These are phyloP conservation scores for Myrmophylax atrothorax DNA, from an alignment of 2,113 vertebrate species.

Conservation along the genomic window DNA sequence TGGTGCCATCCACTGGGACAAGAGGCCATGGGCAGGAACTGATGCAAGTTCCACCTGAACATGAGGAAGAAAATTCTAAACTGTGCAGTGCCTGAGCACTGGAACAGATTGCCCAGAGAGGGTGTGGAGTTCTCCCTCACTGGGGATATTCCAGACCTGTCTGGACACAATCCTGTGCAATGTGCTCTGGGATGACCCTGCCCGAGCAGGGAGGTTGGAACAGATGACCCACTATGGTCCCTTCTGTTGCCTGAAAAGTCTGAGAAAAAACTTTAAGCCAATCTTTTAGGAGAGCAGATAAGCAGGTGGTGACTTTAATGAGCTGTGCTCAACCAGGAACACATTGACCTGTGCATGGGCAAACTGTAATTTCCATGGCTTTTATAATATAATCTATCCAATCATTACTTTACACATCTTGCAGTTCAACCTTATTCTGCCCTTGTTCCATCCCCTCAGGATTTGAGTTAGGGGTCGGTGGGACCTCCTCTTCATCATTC, in stretches of 20 bases:
- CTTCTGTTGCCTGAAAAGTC: not conserved
- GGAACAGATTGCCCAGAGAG: not conserved
- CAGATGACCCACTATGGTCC: not conserved
- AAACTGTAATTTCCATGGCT: too few species aligned
- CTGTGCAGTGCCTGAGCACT: not conserved
- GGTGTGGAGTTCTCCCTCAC: not conserved
- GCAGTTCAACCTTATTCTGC: too few species aligned
- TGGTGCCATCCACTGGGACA: accelerated
- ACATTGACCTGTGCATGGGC: too few species aligned
- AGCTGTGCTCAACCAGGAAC: too few species aligned
- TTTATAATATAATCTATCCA: too few species aligned
- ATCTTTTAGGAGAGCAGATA: too few species aligned
- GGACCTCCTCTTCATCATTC: too few species aligned
- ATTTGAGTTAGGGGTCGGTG: too few species aligned
- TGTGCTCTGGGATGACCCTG: not conserved
- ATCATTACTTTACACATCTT: too few species aligned
- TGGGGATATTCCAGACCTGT: not conserved
- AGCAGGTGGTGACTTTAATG: too few species aligned
- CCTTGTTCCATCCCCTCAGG: too few species aligned
- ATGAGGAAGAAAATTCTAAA: not conserved
- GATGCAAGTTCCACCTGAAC: not conserved
- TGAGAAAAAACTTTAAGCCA: too few species aligned
- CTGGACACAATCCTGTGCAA: accelerated
- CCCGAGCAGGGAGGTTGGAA: not conserved
- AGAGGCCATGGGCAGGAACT: not conserved